Evolutionary conservation across 2,797 vertebrate genomes (phyloP).

Genomic region (Spea hammondii): DNA sequence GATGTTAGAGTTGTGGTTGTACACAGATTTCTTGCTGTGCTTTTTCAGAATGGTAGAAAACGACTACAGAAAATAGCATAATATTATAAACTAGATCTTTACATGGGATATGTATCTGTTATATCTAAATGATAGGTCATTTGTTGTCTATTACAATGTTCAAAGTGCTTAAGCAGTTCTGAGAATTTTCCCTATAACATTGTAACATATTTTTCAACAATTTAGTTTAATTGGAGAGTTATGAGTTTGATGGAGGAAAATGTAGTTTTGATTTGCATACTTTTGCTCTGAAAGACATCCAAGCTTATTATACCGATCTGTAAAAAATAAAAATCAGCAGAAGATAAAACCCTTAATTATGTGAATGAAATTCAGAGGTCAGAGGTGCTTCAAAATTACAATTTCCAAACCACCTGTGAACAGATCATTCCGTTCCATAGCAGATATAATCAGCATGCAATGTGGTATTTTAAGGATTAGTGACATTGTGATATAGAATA

Average conservation of each 20-base stretch:
- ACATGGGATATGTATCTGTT: no score
- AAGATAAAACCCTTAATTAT: not conserved
- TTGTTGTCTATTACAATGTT: not conserved
- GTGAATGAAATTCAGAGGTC: not conserved
- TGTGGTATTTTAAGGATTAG: no score
- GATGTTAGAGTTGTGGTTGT: no score
- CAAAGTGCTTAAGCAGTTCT: not conserved
- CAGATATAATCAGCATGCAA: no score
- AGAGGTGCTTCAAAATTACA: conserved; percentile 5
- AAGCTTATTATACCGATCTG: not conserved
- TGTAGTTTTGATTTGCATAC: conserved; percentile 11
- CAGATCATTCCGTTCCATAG: no score
- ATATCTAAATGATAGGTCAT: not conserved
- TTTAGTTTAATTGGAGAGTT: conserved; percentile 17
- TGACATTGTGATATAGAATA: no score
- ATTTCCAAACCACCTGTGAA: not conserved
- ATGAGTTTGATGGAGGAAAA: conserved; percentile 22
- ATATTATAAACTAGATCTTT: no score
- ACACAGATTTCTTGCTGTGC: no score
- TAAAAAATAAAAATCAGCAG: conserved; percentile 5
- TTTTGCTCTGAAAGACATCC: conserved; percentile 21
- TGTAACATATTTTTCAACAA: conserved; percentile 21
- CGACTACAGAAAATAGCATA: no score
- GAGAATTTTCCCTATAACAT: conserved; percentile 5
- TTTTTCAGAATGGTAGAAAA: no score